phyloP scores from a whole-genome alignment of 1,140 invertebrate species.

The Macrocentrus cingulum region DNA sequence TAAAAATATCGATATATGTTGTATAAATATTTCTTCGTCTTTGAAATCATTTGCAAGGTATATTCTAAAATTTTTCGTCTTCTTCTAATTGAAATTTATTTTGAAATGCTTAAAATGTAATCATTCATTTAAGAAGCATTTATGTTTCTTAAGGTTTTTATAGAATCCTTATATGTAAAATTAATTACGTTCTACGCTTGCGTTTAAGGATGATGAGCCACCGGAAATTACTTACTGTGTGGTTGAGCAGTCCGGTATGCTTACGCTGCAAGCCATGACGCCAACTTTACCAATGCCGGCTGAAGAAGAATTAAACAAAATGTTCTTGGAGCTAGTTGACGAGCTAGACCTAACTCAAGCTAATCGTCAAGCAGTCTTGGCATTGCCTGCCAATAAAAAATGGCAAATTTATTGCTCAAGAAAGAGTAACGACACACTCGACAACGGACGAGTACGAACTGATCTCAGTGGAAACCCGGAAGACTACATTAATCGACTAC shows the following conservation, averaged over 20 bases:
- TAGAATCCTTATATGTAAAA: too few species aligned
- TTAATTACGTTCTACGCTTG: neutral
- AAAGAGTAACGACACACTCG: constrained; percentile 67
- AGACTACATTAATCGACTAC: constrained; percentile 83
- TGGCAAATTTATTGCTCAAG: constrained; percentile 97
- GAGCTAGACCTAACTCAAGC: constrained; percentile 90
- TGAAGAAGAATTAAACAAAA: constrained; percentile 87
- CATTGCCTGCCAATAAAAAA: constrained; percentile 89
- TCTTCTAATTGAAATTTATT: too few species aligned
- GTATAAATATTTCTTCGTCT: too few species aligned
- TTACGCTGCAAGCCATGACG: constrained; percentile 82
- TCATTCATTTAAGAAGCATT: too few species aligned
- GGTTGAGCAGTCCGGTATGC: constrained; percentile 81
- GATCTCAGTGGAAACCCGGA: constrained; percentile 77
- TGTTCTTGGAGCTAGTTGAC: constrained; percentile 92
- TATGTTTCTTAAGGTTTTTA: constrained; percentile 9
- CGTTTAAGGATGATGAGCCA: constrained; percentile 81
- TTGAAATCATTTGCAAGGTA: too few species aligned
- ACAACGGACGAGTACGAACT: constrained; percentile 61
- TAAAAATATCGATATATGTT: too few species aligned
- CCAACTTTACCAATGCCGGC: constrained; percentile 89
- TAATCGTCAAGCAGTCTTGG: constrained; percentile 90
- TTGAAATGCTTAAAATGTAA: too few species aligned
- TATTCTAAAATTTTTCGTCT: too few species aligned
- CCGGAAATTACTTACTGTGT: constrained; percentile 89